Conservation (phyloP, 2,113 vertebrate species). For the Anoura caudifer region DNA sequence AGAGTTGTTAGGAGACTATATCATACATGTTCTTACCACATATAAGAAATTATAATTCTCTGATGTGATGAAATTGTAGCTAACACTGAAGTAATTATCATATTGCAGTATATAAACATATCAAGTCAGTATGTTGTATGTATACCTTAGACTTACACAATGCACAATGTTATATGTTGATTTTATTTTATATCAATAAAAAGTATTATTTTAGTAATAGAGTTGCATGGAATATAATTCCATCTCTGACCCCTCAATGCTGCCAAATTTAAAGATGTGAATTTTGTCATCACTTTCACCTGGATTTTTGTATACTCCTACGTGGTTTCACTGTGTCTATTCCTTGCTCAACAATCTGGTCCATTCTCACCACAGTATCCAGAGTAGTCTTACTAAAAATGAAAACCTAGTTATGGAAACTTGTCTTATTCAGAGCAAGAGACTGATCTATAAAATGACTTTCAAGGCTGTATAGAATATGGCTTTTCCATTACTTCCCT, state of each 20-base stretch:
- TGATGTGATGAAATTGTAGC: neutral
- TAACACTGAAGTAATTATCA: neutral
- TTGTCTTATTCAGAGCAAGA: neutral
- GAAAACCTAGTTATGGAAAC: neutral
- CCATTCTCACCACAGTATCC: neutral
- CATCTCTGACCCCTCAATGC: neutral
- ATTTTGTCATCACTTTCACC: neutral
- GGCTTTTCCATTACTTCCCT: neutral
- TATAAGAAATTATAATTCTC: neutral
- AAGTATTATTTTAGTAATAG: neutral
- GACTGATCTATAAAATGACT: neutral
- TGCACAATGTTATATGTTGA: neutral
- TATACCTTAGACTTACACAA: neutral
- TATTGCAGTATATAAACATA: neutral
- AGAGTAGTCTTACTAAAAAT: neutral
- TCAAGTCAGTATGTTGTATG: neutral
- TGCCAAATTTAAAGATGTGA: neutral
- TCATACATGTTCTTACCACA: neutral
- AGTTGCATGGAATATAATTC: neutral
- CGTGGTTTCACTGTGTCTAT: neutral
- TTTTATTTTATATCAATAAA: too few species aligned
- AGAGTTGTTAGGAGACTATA: neutral
- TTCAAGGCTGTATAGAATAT: neutral
- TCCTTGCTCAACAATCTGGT: neutral
- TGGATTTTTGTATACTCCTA: neutral